Conservation (phyloP, 2,888 invertebrate species). For the Amiota mariae region DNA sequence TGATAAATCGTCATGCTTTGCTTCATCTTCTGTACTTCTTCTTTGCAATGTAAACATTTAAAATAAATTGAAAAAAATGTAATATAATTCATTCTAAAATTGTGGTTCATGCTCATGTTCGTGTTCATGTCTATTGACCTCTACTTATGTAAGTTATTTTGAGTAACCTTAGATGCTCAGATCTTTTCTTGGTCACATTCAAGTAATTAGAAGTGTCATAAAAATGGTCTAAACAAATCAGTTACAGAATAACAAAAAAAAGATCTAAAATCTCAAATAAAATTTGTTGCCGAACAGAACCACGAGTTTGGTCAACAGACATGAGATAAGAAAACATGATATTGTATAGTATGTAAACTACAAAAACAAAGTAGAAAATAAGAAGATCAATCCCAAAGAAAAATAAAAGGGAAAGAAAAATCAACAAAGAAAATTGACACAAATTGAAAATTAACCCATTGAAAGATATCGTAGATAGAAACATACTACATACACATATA, state of each 20-base stretch:
- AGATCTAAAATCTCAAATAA: neutral
- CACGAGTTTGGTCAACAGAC: neutral
- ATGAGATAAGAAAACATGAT: neutral
- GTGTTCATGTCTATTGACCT: too few species aligned
- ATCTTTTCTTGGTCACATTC: too few species aligned
- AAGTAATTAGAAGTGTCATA: conserved; percentile 30
- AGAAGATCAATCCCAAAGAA: neutral
- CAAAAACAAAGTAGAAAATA: neutral
- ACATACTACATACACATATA: too few species aligned
- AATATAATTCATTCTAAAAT: too few species aligned
- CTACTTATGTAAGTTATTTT: too few species aligned
- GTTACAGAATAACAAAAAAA: neutral
- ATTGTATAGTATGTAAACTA: neutral
- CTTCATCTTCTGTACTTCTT: too few species aligned
- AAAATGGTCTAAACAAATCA: conserved; percentile 22
- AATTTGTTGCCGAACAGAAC: conserved; percentile 1
- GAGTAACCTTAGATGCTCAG: too few species aligned
- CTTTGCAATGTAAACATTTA: too few species aligned
- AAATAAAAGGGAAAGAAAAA: neutral
- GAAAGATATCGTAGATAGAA: too few species aligned
- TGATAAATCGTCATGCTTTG: too few species aligned
- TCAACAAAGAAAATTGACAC: neutral
- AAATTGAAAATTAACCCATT: conserved; percentile 25
- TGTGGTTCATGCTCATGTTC: too few species aligned
- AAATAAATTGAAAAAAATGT: too few species aligned